Percentiles rank a stretch among this genome's conserved stretches.
Evolutionary conservation across 2,113 vertebrate species (phyloP).

Genomic region (Lipotes vexillifer): DNA sequence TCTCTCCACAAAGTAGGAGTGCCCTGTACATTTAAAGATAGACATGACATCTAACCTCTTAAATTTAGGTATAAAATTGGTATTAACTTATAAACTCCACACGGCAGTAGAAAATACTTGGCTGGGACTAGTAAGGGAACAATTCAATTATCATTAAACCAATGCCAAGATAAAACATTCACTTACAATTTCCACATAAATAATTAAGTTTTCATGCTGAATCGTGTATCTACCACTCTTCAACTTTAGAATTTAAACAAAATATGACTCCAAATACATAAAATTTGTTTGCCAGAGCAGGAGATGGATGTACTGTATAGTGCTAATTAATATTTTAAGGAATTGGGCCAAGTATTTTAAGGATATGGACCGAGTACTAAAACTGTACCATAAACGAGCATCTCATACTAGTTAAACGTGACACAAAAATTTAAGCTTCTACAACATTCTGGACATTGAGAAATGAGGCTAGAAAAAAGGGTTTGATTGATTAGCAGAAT

Average conservation of each 20-base stretch:
- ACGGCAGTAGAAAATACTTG: not conserved
- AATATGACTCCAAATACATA: not conserved
- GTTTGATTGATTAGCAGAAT: not conserved
- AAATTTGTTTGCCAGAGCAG: slow-evolving; percentile 13
- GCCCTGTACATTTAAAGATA: not conserved
- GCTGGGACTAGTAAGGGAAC: slow-evolving; percentile 1
- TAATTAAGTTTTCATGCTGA: slow-evolving; percentile 16
- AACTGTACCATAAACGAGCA: not conserved
- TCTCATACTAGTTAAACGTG: slow-evolving; percentile 16
- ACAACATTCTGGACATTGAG: not conserved
- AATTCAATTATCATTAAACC: slow-evolving; percentile 28
- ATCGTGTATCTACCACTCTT: not conserved
- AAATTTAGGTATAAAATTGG: slow-evolving; percentile 11
- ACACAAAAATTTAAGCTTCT: slow-evolving; percentile 32
- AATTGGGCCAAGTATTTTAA: not conserved
- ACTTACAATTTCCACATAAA: not conserved
- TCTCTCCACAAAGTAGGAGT: not conserved
- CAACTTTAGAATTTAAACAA: slow-evolving; percentile 8
- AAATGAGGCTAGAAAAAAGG: not conserved
- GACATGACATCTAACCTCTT: not conserved
- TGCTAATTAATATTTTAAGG: not conserved
- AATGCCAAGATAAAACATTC: slow-evolving; percentile 20
- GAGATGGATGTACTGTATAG: not conserved
- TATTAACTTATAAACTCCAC: slow-evolving; percentile 13
- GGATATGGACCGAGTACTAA: not conserved